Base-by-base conservation (phyloP, 2,113 vertebrate genomes). In the Sakesphorus luctuosus region DNA sequence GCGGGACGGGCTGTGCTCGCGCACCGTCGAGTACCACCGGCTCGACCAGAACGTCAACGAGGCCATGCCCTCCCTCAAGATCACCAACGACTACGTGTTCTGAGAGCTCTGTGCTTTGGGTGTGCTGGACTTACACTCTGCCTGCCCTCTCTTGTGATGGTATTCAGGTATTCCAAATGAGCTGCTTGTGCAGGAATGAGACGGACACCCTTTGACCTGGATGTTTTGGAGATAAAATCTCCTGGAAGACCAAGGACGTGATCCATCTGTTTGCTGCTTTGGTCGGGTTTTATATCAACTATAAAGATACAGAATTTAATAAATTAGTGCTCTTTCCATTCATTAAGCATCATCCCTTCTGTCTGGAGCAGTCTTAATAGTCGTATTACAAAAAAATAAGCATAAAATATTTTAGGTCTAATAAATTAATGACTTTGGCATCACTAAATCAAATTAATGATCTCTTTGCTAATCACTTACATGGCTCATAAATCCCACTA, bases 51-150 rank as follows among this genome's bases (percentile, higher is more conserved):
- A 99, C 31, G 98, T 99, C 69, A 98, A 98, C 3, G 99, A 99
- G 76, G 99, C 99, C 7, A 99, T 99, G 99, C 99, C 99, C 79
- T 99, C 99, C 76, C 98, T 99, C 82, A 99, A 99, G 95, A 99
- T 99, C 96, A 99, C 99, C 71, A 98, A 98, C 33, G 99, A 99
- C 97, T 99, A 99, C 47, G 97, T 99, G 33, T 99, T 99, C 94
- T 99, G 97, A 99, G 97, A 96, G 87, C 93, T 94, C 94, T 97
- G 94, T 96, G 96, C 94, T 85, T 80, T 52, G 52, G 71, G 29
- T 94, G 92, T 95, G 94, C 95, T 97, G 92, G 94, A 94, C 91
- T 97, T 74, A 86, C 97, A 95, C 90, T 95, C 96, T 97, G 97
- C 97, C 97, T 98, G 92, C 97, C 90, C 97, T 96, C 94, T 97